These are phyloP conservation scores for Eupithecia tripunctaria DNA, from an alignment of 2,888 invertebrate genomes.

Conservation along the genomic window DNA sequence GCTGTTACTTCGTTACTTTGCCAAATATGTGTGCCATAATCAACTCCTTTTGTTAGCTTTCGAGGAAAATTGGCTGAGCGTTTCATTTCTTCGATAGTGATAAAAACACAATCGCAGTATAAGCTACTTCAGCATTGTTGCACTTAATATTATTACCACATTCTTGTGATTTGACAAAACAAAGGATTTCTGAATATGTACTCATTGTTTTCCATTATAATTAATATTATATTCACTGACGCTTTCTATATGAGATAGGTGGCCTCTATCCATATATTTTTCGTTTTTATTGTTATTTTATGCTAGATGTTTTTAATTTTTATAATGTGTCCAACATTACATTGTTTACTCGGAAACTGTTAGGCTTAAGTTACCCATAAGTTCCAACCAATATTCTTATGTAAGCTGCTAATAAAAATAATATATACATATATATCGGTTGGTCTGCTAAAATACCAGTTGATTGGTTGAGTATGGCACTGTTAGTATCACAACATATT, in stretches of 20 bases:
- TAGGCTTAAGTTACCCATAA: too few relatives aligned
- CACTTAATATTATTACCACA: neutral
- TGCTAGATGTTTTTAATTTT: too few relatives aligned
- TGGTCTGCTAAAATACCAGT: neutral
- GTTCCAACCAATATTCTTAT: too few relatives aligned
- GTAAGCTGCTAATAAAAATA: too few relatives aligned
- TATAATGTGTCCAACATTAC: too few relatives aligned
- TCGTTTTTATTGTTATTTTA: too few relatives aligned
- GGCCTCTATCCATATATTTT: too few relatives aligned
- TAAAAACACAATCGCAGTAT: neutral
- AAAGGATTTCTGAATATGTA: neutral
- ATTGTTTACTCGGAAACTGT: too few relatives aligned
- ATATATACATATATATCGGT: too few relatives aligned
- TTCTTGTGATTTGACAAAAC: neutral
- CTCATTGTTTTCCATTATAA: neutral
- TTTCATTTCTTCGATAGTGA: neutral
- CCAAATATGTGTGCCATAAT: conserved; percentile 8
- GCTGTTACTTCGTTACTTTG: neutral
- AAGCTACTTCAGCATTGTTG: neutral
- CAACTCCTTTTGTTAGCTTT: neutral
- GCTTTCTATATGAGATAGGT: too few relatives aligned
- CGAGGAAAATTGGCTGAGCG: neutral
- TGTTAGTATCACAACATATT: conserved; percentile 51
- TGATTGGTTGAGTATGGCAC: conserved; percentile 58
- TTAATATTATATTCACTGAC: too few relatives aligned